These are phyloP conservation scores for Anaspis maculata DNA, from an alignment of 2,888 invertebrate genomes.

Conservation along the genomic window DNA sequence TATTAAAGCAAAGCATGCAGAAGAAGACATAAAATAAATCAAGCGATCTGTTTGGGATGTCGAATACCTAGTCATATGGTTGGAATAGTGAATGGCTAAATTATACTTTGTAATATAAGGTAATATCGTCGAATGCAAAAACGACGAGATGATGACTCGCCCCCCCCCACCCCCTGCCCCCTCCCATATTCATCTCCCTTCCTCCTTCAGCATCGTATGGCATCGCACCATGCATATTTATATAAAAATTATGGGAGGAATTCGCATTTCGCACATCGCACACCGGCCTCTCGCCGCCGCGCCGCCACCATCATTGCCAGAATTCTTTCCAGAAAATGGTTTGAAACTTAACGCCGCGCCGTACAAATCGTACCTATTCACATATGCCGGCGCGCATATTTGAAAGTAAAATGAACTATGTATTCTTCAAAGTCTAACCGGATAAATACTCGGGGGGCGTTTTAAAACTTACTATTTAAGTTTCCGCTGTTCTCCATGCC, in stretches of 20 bases:
- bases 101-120: conserved; percentile 33
- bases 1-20: no score
- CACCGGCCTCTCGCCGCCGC: no score
- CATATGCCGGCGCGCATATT: no score
- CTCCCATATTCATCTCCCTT: conserved; percentile 1
- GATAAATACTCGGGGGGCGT: conserved; percentile 8
- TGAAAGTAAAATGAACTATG: no score
- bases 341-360: no score
- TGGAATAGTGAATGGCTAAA: conserved; percentile 29
- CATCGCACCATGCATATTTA: conserved; percentile 29
- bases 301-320: no score
- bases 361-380: no score
- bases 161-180: conserved; percentile 4
- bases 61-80: conserved; percentile 17
- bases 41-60: conserved; percentile 13
- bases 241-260: conserved; percentile 25
- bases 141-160: conserved; percentile 10
- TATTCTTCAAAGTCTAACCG: no score
- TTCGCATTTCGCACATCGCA: no score
- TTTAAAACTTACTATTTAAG: conserved; percentile 11
- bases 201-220: conserved; percentile 19
- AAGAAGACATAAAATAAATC: conserved; percentile 12
- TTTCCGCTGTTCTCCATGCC: conserved; percentile 7
- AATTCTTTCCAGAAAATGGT: no score
- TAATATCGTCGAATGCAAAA: conserved; percentile 22